Base-by-base conservation (phyloP, 92 coral and sea anemone genomes). In the Plumapathes pennacea region DNA sequence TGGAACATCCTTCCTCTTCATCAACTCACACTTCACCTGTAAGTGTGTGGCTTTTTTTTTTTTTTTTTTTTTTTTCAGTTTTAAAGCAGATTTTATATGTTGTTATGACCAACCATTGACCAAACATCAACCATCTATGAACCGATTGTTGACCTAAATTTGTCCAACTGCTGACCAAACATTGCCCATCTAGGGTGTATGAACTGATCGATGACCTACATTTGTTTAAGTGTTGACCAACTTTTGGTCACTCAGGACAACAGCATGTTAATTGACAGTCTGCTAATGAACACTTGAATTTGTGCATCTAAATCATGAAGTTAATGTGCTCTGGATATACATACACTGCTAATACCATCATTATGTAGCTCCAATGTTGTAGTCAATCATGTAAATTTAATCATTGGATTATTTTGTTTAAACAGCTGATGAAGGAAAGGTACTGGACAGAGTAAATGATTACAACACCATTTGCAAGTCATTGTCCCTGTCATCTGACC, bases 1-100 rank as follows among this genome's bases (percentile, higher is more conserved):
- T 88, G 98, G 98, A 34, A 92, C 98, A 32, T 88, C 98, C 9
- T 92, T 92, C 40, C 78, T 92, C 25, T 92, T 92, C 50, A 88
- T 92, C 29, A 85, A 92, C 54, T 83, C 92, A 2, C 98, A 92
- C 57, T 75, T 92, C 48, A 92, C 98, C 7, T 89, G 98, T 92
- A 67, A 91, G 97, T 83, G n/a, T n/a, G n/a, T n/a, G n/a, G n/a
- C n/a, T n/a, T n/a, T n/a, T n/a, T n/a, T n/a, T n/a, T n/a, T n/a
- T n/a, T n/a, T n/a, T n/a, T n/a, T n/a, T n/a, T n/a, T n/a, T n/a
- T n/a, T n/a, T 41, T 29, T 53, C 24, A 9, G 1, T 54, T 17
- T 19, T 19, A 5, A 0, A 14, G 56, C 0, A 8, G 30, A 22
- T 7, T 3, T 15, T 6, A 48, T 12, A 17, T 10, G 3, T n/a